Evolutionary conservation across 2,888 invertebrate genomes (phyloP).

Genomic region (Matsumyia berberina): DNA sequence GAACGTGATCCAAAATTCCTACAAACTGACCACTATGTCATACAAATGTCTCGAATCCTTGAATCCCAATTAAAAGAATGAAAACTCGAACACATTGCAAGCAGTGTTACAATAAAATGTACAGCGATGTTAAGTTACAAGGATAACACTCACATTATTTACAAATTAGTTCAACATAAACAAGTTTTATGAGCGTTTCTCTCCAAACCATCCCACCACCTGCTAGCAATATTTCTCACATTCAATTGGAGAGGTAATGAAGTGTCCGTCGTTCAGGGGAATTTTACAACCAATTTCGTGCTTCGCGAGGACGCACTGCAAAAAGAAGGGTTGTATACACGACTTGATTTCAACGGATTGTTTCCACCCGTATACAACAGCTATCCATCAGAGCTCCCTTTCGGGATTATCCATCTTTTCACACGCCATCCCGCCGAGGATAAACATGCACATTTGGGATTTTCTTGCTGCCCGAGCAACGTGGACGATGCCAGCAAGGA

Average conservation of each 20-base stretch:
- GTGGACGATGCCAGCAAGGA: not conserved
- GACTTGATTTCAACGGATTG: constrained; percentile 34
- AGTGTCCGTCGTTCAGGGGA: constrained; percentile 53
- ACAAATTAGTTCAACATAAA: constrained; percentile 46
- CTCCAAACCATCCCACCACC: constrained; percentile 2
- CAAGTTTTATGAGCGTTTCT: constrained; percentile 15
- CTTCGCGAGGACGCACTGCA: not conserved
- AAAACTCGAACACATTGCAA: not conserved
- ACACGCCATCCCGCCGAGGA: not conserved
- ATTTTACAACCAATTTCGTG: constrained; percentile 38
- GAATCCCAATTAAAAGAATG: constrained; percentile 6
- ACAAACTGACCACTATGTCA: too few relatives aligned
- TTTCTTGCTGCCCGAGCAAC: not conserved
- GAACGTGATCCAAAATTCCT: too few relatives aligned
- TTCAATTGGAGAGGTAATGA: constrained; percentile 63
- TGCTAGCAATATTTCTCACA: constrained; percentile 26
- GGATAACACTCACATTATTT: constrained; percentile 48
- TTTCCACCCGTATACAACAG: constrained; percentile 8
- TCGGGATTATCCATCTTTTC: constrained; percentile 13
- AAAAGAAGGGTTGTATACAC: constrained; percentile 32
- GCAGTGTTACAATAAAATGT: constrained; percentile 13
- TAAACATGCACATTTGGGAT: constrained; percentile 41
- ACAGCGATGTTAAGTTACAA: constrained; percentile 9
- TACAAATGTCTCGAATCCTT: too few relatives aligned
- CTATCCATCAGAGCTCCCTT: constrained; percentile 21